Evolutionary conservation across 1,140 invertebrate species (phyloP).

Genomic region (Lycorma delicatula): DNA sequence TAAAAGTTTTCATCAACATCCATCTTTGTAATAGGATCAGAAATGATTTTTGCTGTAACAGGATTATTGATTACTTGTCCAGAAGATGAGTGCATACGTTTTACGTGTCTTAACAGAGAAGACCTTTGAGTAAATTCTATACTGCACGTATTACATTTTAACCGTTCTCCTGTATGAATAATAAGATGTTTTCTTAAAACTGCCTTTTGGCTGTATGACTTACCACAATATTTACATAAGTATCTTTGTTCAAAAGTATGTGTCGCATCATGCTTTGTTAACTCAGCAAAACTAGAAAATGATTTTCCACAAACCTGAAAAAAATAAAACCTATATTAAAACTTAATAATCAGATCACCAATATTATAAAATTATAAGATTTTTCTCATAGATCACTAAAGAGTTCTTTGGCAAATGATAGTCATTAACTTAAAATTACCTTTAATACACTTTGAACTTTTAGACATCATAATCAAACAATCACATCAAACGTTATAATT

Average conservation of each 20-base stretch:
- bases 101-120: conserved; percentile 28
- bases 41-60: no score
- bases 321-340: no score
- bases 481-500: no score
- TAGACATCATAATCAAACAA: no score
- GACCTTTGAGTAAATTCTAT: conserved; percentile 30
- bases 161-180: conserved; percentile 26
- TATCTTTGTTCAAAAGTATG: conserved; percentile 8
- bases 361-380: no score
- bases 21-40: no score
- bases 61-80: no score
- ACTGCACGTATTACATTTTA: conserved; percentile 26
- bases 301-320: conserved; percentile 7
- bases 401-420: no score
- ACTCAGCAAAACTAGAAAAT: conserved; percentile 1
- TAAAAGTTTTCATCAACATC: background rate
- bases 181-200: conserved; percentile 25
- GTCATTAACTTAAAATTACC: no score
- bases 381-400: no score
- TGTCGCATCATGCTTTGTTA: conserved; percentile 12
- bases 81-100: conserved; percentile 25
- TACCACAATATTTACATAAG: conserved; percentile 24
- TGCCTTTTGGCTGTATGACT: conserved; percentile 22
- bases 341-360: no score
- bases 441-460: no score